Conservation (phyloP, 2,888 invertebrate genomes). For the Dendrolimus pini region DNA sequence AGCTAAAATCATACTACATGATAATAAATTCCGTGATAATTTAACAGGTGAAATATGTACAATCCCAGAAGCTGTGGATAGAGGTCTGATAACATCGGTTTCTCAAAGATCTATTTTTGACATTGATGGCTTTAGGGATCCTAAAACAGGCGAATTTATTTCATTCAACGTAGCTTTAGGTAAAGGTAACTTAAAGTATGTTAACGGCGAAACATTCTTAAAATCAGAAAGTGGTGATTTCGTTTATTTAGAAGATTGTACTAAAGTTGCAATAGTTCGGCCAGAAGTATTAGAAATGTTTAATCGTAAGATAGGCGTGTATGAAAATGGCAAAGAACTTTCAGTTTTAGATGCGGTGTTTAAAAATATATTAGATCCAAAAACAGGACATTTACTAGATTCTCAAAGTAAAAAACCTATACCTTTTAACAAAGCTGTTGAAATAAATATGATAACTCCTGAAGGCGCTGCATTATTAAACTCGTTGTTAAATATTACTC, state of each 20-base stretch:
- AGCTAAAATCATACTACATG: slow-evolving; percentile 84
- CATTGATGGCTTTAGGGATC: slow-evolving; percentile 93
- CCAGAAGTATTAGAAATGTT: slow-evolving; percentile 93
- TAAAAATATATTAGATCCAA: slow-evolving; percentile 90
- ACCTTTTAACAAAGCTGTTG: slow-evolving; percentile 90
- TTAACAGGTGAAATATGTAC: slow-evolving; percentile 83
- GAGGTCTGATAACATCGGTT: slow-evolving; percentile 92
- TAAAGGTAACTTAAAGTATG: slow-evolving; percentile 85
- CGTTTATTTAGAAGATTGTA: slow-evolving; percentile 87
- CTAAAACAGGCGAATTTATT: slow-evolving; percentile 86
- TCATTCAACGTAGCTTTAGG: slow-evolving; percentile 89
- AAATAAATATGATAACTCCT: slow-evolving; percentile 88
- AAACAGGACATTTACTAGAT: slow-evolving; percentile 90
- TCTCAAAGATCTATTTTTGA: slow-evolving; percentile 93
- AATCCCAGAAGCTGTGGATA: slow-evolving; percentile 91
- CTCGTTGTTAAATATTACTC: slow-evolving; percentile 90
- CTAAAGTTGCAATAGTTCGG: slow-evolving; percentile 85
- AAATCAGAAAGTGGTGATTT: slow-evolving; percentile 85
- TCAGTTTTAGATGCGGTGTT: slow-evolving; percentile 93
- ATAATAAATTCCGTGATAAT: slow-evolving; percentile 85
- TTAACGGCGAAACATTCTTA: slow-evolving; percentile 83
- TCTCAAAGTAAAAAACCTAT: slow-evolving; percentile 82
- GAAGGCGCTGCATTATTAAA: slow-evolving; percentile 92
- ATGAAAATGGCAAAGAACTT: slow-evolving; percentile 84
- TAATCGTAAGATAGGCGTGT: slow-evolving; percentile 87